These are phyloP conservation scores for Pseudococcus viburni DNA, from an alignment of 2,888 invertebrate genomes.

Conservation along the genomic window DNA sequence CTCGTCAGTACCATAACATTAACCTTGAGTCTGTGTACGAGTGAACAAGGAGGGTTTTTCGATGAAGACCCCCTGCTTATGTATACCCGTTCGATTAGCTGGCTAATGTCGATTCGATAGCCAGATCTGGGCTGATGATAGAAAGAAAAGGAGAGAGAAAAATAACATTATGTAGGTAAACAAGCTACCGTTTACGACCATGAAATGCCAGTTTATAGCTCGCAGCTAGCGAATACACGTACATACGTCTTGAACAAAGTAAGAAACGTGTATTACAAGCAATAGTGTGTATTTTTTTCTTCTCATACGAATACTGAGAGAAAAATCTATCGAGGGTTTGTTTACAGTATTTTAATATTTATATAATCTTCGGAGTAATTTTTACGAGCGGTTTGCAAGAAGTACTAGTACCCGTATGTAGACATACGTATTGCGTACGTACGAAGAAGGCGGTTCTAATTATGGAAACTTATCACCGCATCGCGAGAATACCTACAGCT, in stretches of 20 bases:
- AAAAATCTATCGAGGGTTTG: constrained; percentile 8
- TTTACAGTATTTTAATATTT: constrained; percentile 47
- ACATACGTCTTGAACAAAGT: constrained; percentile 12
- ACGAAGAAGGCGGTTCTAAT: constrained; percentile 33
- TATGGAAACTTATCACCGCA: constrained; percentile 22
- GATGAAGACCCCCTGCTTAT: neutral
- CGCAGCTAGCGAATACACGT: constrained; percentile 9
- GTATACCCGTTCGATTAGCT: neutral
- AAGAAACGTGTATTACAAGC: neutral
- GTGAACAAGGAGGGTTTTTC: neutral
- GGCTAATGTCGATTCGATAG: neutral
- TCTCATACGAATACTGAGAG: neutral
- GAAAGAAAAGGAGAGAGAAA: neutral
- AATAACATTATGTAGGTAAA: constrained; percentile 37
- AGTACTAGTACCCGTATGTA: no score
- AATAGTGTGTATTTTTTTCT: neutral
- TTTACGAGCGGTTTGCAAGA: constrained; percentile 31
- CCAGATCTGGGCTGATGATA: constrained; percentile 1
- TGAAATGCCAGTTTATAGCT: constrained; percentile 54
- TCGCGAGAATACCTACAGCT: neutral
- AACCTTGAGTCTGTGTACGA: neutral
- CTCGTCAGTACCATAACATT: neutral
- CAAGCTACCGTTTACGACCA: constrained; percentile 53
- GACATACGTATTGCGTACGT: neutral
- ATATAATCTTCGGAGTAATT: constrained; percentile 14